These are phyloP conservation scores for Scolopax bukidnonensis DNA, from an alignment of 2,797 vertebrate genomes.

Conservation along the genomic window DNA sequence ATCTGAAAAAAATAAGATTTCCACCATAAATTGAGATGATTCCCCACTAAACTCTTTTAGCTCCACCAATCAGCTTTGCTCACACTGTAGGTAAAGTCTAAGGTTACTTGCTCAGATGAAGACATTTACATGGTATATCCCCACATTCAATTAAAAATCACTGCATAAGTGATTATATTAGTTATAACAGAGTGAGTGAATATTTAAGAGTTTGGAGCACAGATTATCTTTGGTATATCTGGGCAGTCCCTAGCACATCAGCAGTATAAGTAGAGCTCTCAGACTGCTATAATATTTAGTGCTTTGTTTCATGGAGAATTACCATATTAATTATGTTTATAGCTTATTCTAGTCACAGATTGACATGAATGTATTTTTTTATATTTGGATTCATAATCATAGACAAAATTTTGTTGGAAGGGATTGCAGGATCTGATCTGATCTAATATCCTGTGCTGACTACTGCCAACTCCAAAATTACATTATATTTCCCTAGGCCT, in stretches of 20 bases:
- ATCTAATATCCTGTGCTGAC: background rate
- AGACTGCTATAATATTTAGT: background rate
- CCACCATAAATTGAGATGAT: background rate
- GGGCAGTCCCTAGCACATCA: background rate
- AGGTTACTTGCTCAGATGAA: background rate
- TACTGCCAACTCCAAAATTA: conserved; percentile 9
- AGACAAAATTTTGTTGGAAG: background rate
- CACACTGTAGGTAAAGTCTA: background rate
- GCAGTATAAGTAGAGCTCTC: background rate
- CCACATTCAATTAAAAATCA: background rate
- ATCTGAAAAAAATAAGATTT: background rate
- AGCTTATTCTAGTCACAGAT: background rate
- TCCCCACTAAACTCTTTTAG: background rate
- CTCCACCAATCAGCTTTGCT: background rate
- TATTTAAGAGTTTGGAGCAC: background rate
- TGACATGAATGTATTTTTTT: background rate
- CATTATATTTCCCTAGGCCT: background rate
- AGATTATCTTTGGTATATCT: background rate
- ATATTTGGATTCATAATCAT: background rate
- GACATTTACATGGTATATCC: background rate
- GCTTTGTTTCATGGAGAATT: background rate
- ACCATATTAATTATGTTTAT: background rate
- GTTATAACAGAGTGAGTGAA: background rate
- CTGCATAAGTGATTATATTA: background rate
- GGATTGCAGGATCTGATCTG: background rate